Conservation (phyloP, 2,888 invertebrate species). For the Cerastoderma edule region DNA sequence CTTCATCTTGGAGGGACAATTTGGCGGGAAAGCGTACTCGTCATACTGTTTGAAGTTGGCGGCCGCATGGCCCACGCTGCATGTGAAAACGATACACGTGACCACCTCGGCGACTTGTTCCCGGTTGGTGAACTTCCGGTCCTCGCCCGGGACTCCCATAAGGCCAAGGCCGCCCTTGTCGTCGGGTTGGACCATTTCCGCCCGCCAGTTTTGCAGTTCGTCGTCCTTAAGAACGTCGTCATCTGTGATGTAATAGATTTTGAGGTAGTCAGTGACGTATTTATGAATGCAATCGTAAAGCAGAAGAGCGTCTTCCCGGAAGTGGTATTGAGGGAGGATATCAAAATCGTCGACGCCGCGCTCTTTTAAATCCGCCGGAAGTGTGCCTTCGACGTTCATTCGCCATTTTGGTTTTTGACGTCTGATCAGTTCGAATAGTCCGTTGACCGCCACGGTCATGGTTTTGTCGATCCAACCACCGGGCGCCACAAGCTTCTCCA, state of each 20-base stretch:
- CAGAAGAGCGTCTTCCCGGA: constrained; percentile 82
- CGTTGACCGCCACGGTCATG: constrained; percentile 45
- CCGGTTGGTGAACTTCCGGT: constrained; percentile 43
- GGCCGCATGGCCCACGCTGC: constrained; percentile 63
- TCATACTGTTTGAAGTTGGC: constrained; percentile 74
- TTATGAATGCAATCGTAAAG: constrained; percentile 78
- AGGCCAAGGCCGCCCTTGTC: constrained; percentile 79
- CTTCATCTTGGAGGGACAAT: constrained; percentile 66
- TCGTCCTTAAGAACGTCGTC: constrained; percentile 58
- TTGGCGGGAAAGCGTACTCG: constrained; percentile 75
- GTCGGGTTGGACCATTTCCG: constrained; percentile 76
- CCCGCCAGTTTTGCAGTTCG: constrained; percentile 79
- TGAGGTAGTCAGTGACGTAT: constrained; percentile 70
- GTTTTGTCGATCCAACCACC: constrained; percentile 55
- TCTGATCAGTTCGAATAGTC: constrained; percentile 38
- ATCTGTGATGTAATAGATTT: constrained; percentile 64
- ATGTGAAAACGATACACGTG: constrained; percentile 55
- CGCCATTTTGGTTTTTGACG: constrained; percentile 67
- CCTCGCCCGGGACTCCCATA: constrained; percentile 60
- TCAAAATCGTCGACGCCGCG: constrained; percentile 77
- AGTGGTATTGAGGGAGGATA: constrained; percentile 82
- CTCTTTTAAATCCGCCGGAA: constrained; percentile 80
- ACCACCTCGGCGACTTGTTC: constrained; percentile 44
- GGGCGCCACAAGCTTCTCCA: constrained; percentile 28
- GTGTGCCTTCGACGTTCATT: constrained; percentile 76